Evolutionary conservation across 2,888 invertebrate species (phyloP).

Genomic region (Ophion costatus): DNA sequence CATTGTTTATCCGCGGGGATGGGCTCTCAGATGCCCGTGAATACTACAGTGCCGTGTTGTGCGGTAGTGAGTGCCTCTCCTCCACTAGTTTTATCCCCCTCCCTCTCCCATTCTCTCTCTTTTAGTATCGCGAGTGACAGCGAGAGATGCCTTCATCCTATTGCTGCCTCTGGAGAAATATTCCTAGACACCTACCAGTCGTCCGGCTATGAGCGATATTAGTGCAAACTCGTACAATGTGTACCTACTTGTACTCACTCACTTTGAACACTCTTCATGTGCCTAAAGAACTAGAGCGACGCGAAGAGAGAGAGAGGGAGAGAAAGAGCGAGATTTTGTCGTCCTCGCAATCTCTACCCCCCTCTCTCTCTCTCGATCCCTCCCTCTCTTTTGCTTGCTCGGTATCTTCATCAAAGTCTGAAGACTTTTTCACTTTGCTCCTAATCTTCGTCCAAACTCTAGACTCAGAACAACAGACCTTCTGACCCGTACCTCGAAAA

Average conservation of each 20-base stretch:
- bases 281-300: neutral
- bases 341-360: neutral
- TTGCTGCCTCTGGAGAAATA: constrained; percentile 49
- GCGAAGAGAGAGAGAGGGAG: constrained; percentile 11
- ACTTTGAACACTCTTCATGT: constrained; percentile 31
- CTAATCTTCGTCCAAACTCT: constrained; percentile 50
- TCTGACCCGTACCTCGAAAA: constrained; percentile 30
- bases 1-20: constrained; percentile 61
- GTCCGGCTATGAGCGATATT: constrained; percentile 15
- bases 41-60: constrained; percentile 33
- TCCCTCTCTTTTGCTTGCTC: neutral
- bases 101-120: too few relatives aligned
- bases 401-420: constrained; percentile 20
- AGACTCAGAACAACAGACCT: neutral
- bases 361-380: too few relatives aligned
- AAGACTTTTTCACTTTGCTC: constrained; percentile 38
- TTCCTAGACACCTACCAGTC: constrained; percentile 50
- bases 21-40: constrained; percentile 42
- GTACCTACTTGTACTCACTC: constrained; percentile 33
- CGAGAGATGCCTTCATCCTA: constrained; percentile 55
- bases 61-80: constrained; percentile 36
- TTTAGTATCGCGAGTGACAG: constrained; percentile 54
- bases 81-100: constrained; percentile 59
- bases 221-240: constrained; percentile 12
- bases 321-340: neutral